phyloP scores from a whole-genome alignment of 1,140 invertebrate species.

The Calephelis virginiensis region DNA sequence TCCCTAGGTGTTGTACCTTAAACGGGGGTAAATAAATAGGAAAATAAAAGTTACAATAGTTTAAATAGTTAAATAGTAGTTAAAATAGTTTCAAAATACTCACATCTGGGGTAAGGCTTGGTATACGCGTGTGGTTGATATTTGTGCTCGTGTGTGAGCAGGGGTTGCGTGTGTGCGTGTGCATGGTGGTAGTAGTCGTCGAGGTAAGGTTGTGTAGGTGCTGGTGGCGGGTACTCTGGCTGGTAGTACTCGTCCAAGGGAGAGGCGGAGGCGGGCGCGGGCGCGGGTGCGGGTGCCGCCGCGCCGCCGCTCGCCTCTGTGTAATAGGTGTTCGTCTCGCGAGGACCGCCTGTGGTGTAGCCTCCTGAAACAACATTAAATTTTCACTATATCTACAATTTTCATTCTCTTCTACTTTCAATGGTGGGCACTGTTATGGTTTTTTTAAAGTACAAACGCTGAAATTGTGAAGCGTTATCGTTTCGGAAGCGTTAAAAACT shows the following conservation, averaged over 20 bases:
- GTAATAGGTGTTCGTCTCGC: conserved; percentile 68
- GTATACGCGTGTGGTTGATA: conserved; percentile 83
- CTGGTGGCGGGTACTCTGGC: conserved; percentile 61
- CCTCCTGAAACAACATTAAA: conserved; percentile 53
- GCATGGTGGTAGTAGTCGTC: conserved; percentile 72
- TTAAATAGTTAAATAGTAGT: not conserved
- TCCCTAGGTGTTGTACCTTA: no score
- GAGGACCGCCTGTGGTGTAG: conserved; percentile 72
- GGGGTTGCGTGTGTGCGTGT: conserved; percentile 82
- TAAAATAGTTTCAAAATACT: conserved; percentile 33
- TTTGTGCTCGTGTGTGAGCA: conserved; percentile 83
- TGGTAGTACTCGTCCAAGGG: conserved; percentile 73
- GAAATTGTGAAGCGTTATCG: no score
- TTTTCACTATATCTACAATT: no score
- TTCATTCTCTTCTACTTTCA: no score
- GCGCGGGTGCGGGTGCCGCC: conserved; percentile 41
- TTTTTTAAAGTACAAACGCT: no score
- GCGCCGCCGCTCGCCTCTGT: conserved; percentile 55
- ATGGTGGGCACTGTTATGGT: no score
- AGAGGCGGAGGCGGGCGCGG: conserved; percentile 53
- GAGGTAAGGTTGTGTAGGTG: conserved; percentile 62
- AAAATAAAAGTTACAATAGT: not conserved
- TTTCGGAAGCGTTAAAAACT: no score
- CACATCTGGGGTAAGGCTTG: conserved; percentile 84
- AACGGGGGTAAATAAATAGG: no score